Evolutionary conservation across 2,888 invertebrate genomes (phyloP), one percentile per base, ranked within the genome.

Genomic region (Caenorhabditis sp.): DNA sequence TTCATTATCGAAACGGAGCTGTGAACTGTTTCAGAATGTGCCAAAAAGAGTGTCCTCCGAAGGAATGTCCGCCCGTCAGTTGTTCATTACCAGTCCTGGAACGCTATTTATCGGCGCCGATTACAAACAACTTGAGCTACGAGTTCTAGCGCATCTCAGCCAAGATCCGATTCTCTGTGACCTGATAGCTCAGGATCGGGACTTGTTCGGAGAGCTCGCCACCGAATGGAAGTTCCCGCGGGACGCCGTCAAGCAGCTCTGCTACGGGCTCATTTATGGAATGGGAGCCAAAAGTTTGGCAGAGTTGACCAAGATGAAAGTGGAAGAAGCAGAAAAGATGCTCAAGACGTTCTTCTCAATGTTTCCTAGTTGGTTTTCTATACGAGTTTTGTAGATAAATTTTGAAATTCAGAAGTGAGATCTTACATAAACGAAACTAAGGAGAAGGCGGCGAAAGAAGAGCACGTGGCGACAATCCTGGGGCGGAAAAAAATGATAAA

Each of bases 61-160:
- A 17, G 73, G 70, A 8, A 9, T 76, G 9, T 73, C 52, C 1
- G 61, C 58, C 5, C 71, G 81, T 17, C 45, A 48, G 8, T 43
- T 82, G 0, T 72, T 83, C 41, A 56, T 9, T 17, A 71, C 81
- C 0, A 37, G 20, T 17, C 17, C 61, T 39, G 79, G 78, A n/a
- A 59, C 52, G 15, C n/a, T 93, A 48, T 91, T 98, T 62, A 90
- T 99, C 48, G 94, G 96, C 0, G 96, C 96, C 0, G 98, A 99
- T 91, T 99, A 95, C 90, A 95, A 95, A 85, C 99, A 99, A 90
- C 89, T 99, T 75, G 99, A 99, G 90, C 92, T 99, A 90, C 92
- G 99, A 83, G 93, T 99, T 72, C 91, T 99, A 84, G 94, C 97
- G 17, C 96, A 97, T 90, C 92, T 96, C 75, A 94, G 95, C 8